Percentiles rank a stretch among this genome's conserved stretches.
Conservation (phyloP, 2,113 vertebrate species). For the Rattus norvegicus region GRCr8 NC_086033.1:34799501-34800000, state of each 20-base stretch:
- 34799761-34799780: background rate
- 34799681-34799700: background rate
- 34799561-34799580: background rate
- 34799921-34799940: background rate
- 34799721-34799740: background rate
- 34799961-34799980: background rate
- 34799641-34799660: background rate
- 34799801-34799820: background rate
- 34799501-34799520: background rate
- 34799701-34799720: too few species aligned
- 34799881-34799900: background rate
- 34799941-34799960: background rate
- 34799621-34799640: background rate
- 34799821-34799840: background rate
- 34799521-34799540: slow-evolving; percentile 7
- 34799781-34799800: background rate
- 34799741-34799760: background rate
- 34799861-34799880: background rate
- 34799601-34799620: background rate
- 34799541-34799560: too few species aligned
- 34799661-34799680: background rate
- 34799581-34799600: too few species aligned
- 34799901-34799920: background rate
- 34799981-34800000: background rate
- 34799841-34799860: background rate